Evolutionary conservation across 2,888 invertebrate species (phyloP).

Genomic region (Rhyacophila evoluta): DNA sequence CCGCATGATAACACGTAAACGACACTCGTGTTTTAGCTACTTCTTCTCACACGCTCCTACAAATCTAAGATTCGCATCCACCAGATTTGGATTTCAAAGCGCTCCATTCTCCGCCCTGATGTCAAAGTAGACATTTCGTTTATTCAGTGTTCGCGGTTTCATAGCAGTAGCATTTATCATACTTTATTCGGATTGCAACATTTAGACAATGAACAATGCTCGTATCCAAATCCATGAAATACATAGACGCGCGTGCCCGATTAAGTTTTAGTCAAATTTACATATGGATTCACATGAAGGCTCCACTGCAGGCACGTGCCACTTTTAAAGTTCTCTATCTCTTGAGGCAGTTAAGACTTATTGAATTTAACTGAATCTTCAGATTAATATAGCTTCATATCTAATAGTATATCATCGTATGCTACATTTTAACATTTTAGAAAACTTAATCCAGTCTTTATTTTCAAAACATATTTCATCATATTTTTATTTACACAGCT

Average conservation of each 20-base stretch:
- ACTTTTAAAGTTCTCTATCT: slow-evolving; percentile 28
- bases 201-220: slow-evolving; percentile 20
- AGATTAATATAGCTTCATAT: no score
- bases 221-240: slow-evolving; percentile 17
- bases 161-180: slow-evolving; percentile 23
- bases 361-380: slow-evolving; percentile 26
- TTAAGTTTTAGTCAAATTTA: slow-evolving; percentile 36
- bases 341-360: slow-evolving; percentile 35
- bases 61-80: no score
- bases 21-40: no score
- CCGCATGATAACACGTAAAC: no score
- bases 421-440: no score
- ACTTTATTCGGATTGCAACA: slow-evolving; percentile 25
- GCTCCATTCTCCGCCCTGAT: background rate
- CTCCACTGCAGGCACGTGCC: slow-evolving; percentile 26
- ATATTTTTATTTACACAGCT: no score
- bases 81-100: background rate
- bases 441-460: no score
- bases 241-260: slow-evolving; percentile 33
- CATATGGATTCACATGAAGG: slow-evolving; percentile 34
- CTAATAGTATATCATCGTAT: no score
- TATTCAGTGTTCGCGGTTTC: slow-evolving; percentile 18
- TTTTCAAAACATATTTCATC: no score
- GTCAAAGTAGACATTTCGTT: slow-evolving; percentile 3
- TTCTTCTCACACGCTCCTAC: no score